Base-by-base conservation (phyloP, 2,113 vertebrate genomes). In the Anarhynchus alexandrinus region DNA sequence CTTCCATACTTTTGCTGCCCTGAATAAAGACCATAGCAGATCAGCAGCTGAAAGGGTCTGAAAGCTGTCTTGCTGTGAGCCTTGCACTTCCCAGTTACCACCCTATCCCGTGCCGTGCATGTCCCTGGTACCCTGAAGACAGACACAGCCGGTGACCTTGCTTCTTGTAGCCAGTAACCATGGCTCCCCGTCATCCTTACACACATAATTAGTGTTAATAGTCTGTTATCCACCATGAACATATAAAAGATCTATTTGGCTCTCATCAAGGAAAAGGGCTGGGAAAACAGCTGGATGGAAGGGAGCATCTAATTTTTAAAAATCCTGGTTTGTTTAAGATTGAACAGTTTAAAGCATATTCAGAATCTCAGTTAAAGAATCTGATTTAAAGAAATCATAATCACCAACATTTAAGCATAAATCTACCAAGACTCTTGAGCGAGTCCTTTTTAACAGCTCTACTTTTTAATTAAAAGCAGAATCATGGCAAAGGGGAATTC, bases 61-160 rank as follows among this genome's bases (percentile, higher is more conserved):
- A 32, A 77, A 64, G 30, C 32, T 16, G 11, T 80, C 42, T 29
- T 29, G 58, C 64, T 62, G 45, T 72, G 52, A 82, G 65, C 19
- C 26, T n/a, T 57, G 26, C 34, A n/a, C n/a, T 26, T 55, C n/a
- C 49, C 80, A 70, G n/a, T 26, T 38, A 15, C 18, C 38, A 19
- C 7, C 20, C 54, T 17, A 27, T 10, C 57, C 59, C 2, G 1
- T 5, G 16, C 55, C 1, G 4, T 11, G 22, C 22, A 14, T 3
- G 15, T 4, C 22, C 66, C 66, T 55, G 22, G 32, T 34, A 5
- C 38, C 65, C 51, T 16, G 17, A 34, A 13, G 43, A 34, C 36
- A 57, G 42, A 29, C 51, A 23, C 43, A 65, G 43, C 17, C 1
- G 3, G 26, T 57, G 57, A 43, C 26, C 14, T 27, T 42, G 15